Conservation (phyloP, 2,888 invertebrate species). For the Harmothoe impar region DNA sequence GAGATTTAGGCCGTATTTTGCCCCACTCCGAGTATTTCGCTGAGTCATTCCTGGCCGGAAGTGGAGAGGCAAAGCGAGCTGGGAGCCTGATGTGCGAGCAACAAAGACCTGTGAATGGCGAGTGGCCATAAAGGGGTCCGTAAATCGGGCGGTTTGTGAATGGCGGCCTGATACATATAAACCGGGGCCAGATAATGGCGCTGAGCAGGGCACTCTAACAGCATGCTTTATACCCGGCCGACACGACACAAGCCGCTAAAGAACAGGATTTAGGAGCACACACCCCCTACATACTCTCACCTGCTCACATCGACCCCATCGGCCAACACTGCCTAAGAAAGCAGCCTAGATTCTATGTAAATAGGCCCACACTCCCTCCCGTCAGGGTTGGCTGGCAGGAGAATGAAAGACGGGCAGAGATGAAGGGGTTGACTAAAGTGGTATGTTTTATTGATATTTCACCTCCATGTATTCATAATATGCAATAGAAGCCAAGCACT, state of each 20-base stretch:
- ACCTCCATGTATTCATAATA: not conserved
- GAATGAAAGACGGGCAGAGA: not conserved
- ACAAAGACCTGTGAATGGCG: not conserved
- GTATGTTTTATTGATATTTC: not conserved
- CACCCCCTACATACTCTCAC: too few relatives aligned
- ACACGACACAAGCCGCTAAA: not conserved
- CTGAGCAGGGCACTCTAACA: not conserved
- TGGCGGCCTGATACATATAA: not conserved
- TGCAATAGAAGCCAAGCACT: too few relatives aligned
- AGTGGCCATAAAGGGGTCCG: not conserved
- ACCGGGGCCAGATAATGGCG: not conserved
- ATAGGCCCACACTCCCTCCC: too few relatives aligned
- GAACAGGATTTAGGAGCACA: not conserved
- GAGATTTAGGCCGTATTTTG: not conserved
- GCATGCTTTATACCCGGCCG: not conserved
- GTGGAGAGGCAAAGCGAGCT: not conserved
- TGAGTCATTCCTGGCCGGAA: conserved; percentile 17
- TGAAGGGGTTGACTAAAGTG: not conserved
- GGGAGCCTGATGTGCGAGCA: not conserved
- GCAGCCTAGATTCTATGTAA: too few relatives aligned
- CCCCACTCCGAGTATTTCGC: not conserved
- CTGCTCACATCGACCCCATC: too few relatives aligned
- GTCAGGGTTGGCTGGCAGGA: too few relatives aligned
- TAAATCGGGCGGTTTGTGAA: conserved; percentile 3
- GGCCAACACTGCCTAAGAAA: too few relatives aligned